Evolutionary conservation across 2,113 vertebrate genomes (phyloP), one percentile per base, ranked within the genome.

Genomic region (Ptyas mucosa): DNA sequence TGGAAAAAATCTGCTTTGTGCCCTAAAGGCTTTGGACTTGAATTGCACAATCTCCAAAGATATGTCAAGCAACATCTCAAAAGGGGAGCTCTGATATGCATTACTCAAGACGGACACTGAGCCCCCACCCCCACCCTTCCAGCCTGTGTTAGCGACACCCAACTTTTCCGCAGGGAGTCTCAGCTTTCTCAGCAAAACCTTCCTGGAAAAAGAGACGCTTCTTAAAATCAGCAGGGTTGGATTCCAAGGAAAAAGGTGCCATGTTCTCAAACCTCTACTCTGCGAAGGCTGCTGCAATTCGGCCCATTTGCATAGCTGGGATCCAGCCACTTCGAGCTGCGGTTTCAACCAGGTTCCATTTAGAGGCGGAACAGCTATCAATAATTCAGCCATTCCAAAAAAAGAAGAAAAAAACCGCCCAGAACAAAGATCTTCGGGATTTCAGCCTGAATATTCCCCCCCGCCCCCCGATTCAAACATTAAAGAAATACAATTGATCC

Each of bases 361-460:
- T 94, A 95, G 93, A 94, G 93, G 93, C 14, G 26, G 69, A 93
- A 93, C 52, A 10, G 88, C 94, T 12, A 94, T 95, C 89, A 95
- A 96, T 94, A 89, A 58, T 81, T 87, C 57, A 88, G 29, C 34
- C 85, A 64, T 21, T 91, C 58, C 94, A 90, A 69, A 34, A 11
- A 61, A 29, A 23, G 43, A 57, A 21, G 8, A 58, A 8, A 24
- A 9, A 24, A 58, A 54, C 4, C 20, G 54, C 0, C 8, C 89
- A 81, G 34, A 61, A 58, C 14, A 92, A 75, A 69, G 54, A 34
- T 58, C 43, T 29, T 52, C 81, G 3, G 54, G 21, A 53, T 93
- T 95, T 95, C 93, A 88, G 8, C 2, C 93, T 94, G 81, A 87
- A 69, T 91, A 92, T 95, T 95, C n/a, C n/a, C n/a, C n/a, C n/a